Evolutionary conservation across 1,140 invertebrate genomes (phyloP).

Genomic region (Portunus trituberculatus): DNA sequence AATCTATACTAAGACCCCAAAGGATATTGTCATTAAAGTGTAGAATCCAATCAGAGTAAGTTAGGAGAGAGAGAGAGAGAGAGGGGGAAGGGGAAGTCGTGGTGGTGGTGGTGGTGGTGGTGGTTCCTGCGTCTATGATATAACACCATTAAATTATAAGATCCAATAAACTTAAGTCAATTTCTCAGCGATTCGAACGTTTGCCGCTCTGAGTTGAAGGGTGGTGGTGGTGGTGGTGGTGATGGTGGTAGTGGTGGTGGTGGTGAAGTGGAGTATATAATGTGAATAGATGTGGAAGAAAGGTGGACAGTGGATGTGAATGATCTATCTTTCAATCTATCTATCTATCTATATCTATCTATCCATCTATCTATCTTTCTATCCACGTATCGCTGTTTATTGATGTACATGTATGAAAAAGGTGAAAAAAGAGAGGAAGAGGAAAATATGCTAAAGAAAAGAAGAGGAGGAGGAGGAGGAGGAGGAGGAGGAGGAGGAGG

Average conservation of each 20-base stretch:
- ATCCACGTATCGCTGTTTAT: no score
- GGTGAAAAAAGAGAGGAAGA: neutral
- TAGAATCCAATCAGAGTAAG: slow-evolving; percentile 61
- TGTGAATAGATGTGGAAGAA: neutral
- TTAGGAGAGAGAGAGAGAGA: slow-evolving; percentile 21
- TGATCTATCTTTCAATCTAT: neutral
- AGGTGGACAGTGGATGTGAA: neutral
- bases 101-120: neutral
- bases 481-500: neutral
- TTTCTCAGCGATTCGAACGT: slow-evolving; percentile 63
- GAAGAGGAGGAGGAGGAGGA: no score
- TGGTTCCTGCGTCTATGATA: slow-evolving; percentile 55
- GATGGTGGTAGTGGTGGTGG: neutral
- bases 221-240: slow-evolving; percentile 1
- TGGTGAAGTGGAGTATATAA: no score
- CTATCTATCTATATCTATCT: no score
- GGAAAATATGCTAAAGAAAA: no score
- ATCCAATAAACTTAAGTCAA: slow-evolving; percentile 70
- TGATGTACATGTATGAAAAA: neutral
- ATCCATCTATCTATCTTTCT: no score
- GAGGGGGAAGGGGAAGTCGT: neutral
- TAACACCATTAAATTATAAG: slow-evolving; percentile 68
- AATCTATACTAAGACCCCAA: slow-evolving; percentile 46
- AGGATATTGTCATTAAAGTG: slow-evolving; percentile 69
- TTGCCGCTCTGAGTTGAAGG: slow-evolving; percentile 2